Evolutionary conservation across 92 coral and sea anemone species (phyloP).

Genomic region (Epizoanthus illoricatus): DNA sequence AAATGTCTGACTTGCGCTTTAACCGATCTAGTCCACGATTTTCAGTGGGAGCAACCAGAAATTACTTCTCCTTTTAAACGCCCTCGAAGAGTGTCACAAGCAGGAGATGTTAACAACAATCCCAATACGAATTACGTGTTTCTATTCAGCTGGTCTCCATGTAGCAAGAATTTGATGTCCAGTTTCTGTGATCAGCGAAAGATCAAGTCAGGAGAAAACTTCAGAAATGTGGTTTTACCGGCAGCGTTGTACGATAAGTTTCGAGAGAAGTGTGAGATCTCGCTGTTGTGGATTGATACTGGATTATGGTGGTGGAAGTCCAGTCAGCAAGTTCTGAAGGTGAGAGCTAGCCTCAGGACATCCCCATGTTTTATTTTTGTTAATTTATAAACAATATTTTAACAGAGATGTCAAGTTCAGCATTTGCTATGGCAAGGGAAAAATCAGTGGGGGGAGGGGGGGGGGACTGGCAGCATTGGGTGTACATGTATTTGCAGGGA

Average conservation of each 20-base stretch:
- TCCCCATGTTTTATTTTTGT: no score
- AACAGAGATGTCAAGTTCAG: no score
- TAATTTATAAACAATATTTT: no score
- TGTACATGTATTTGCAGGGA: no score
- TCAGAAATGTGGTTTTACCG: slow-evolving; percentile 69
- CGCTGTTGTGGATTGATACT: slow-evolving; percentile 80
- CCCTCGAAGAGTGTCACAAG: slow-evolving; percentile 49
- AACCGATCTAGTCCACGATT: slow-evolving; percentile 85
- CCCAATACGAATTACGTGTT: slow-evolving; percentile 68
- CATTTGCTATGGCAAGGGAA: no score
- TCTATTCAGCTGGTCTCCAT: slow-evolving; percentile 76
- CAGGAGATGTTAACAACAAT: slow-evolving; percentile 33
- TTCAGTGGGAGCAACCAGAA: slow-evolving; percentile 86
- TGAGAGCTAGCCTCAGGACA: neutral
- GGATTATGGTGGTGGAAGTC: slow-evolving; percentile 49
- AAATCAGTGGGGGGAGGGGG: no score
- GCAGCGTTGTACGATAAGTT: slow-evolving; percentile 74
- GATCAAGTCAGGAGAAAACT: slow-evolving; percentile 42
- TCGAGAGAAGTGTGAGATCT: slow-evolving; percentile 59
- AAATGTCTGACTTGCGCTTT: slow-evolving; percentile 82
- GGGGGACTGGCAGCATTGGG: no score
- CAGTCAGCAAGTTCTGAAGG: slow-evolving; percentile 1
- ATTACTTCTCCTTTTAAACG: slow-evolving; percentile 75
- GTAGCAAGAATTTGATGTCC: slow-evolving; percentile 49
- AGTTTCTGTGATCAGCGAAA: slow-evolving; percentile 53